Base-by-base conservation (phyloP, 2,797 vertebrate genomes). In the Spinus olivaceus region DNA sequence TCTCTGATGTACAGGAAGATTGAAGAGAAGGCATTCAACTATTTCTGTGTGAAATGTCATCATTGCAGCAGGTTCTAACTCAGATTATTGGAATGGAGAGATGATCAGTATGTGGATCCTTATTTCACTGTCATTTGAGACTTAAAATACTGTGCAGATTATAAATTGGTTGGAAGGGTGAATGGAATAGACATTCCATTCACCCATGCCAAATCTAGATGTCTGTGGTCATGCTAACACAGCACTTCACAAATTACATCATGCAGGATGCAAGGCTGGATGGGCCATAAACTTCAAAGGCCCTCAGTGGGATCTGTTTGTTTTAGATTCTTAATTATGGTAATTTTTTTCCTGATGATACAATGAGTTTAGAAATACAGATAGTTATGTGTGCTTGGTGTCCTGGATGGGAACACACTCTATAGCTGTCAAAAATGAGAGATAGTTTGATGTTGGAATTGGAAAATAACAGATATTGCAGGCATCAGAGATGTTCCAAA, bases 271-370 rank as follows among this genome's bases (percentile, higher is more conserved):
- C 64, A 81, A 81, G 60, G 22, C 73, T 94, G 59, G 54, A 95
- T 76, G 91, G 73, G 10, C 64, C 81, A 93, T 97, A 96, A 96
- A 88, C 54, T 91, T 92, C 94, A 92, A 97, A 90, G 67, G 32
- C 47, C 57, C 77, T 94, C 74, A 37, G 76, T 86, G 65, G 93
- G 69, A 74, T 91, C 79, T 94, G 67, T 92, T 96, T 93, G 32
- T 13, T 96, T 92, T 92, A 88, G 57, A 50, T 35, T 78, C 66
- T 66, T 94, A 94, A 93, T 97, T 91, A 92, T 19, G 37, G 69
- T 8, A 92, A 76, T 4, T 85, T 70, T 89, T 94, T 96, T 96
- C 56, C 51, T 37, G 22, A 92, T 2, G 18, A 82, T 82, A 86
- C 44, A 83, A 44, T 73, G 66, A 78, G 39, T 56, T 95, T 88